A percentile compares a stretch with the other conserved stretches of the same genome.
Evolutionary conservation across 2,797 vertebrate genomes (phyloP).

Genomic region (Chloroceryle amazona): DNA sequence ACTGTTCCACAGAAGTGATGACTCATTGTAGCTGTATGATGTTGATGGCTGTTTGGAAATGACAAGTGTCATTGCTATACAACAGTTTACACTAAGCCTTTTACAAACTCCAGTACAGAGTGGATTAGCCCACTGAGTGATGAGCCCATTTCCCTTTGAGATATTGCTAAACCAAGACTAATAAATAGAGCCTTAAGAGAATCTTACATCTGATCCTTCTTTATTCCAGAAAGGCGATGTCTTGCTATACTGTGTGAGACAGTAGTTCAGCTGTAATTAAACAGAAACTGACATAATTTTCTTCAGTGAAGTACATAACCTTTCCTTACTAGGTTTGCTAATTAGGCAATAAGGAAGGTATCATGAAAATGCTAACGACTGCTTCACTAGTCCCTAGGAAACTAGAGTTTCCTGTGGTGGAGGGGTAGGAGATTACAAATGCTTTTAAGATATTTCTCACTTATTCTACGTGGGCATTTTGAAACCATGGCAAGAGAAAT

Average conservation of each 20-base stretch:
- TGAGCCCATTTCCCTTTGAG: neutral
- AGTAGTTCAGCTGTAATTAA: constrained; percentile 68
- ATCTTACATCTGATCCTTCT: neutral
- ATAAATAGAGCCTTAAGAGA: neutral
- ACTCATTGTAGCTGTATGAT: neutral
- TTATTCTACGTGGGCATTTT: neutral
- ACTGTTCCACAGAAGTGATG: neutral
- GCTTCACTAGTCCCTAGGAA: neutral
- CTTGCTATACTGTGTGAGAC: neutral
- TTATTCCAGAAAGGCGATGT: neutral
- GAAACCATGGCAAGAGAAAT: neutral
- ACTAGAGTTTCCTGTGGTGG: neutral
- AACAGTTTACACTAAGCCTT: constrained; percentile 4
- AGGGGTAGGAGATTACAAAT: neutral
- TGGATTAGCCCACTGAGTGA: neutral
- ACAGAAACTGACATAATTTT: constrained; percentile 57
- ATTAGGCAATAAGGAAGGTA: constrained; percentile 57
- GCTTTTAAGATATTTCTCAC: neutral
- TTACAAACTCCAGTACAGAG: neutral
- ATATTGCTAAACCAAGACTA: neutral
- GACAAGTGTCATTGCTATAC: neutral
- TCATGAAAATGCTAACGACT: constrained; percentile 62
- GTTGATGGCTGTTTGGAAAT: neutral
- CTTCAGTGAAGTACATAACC: constrained; percentile 44
- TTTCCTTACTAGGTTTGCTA: constrained; percentile 41